These are phyloP conservation scores for Gambelia wislizenii DNA, from an alignment of 2,797 vertebrate genomes.

Conservation along the genomic window DNA sequence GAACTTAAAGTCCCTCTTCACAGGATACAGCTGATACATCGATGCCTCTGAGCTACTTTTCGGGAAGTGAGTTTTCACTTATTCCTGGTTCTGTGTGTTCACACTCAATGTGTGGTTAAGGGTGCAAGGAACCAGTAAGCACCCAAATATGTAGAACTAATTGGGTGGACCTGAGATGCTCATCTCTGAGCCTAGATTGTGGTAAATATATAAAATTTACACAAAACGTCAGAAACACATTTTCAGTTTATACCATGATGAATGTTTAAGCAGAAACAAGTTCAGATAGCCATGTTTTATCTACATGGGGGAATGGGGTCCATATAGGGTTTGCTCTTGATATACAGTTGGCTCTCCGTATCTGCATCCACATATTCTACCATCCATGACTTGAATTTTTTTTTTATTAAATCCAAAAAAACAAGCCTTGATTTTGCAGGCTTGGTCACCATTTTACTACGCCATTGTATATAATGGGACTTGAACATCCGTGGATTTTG, in stretches of 20 bases:
- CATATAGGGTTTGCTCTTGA: background rate
- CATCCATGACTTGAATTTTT: no score
- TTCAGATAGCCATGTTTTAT: background rate
- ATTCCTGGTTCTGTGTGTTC: no score
- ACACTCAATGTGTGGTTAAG: background rate
- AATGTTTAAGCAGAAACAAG: background rate
- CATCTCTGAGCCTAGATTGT: background rate
- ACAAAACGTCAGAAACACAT: conserved; percentile 40
- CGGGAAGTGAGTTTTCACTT: background rate
- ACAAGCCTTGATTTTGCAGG: no score
- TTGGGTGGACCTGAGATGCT: accelerated
- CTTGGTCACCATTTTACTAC: no score
- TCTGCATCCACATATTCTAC: no score
- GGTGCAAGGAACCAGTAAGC: no score
- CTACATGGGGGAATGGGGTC: no score
- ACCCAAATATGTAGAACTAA: background rate
- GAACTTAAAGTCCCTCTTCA: conserved; percentile 23
- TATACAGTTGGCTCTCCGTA: no score
- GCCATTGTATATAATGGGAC: no score
- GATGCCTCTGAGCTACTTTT: background rate
- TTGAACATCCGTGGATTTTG: no score
- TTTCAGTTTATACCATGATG: conserved; percentile 22
- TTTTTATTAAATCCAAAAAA: no score
- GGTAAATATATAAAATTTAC: background rate
- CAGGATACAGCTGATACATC: conserved; percentile 19